Percentiles rank a stretch among this genome's conserved stretches.
phyloP scores from a whole-genome alignment of 2,113 vertebrate genomes.

The Parus major region DNA sequence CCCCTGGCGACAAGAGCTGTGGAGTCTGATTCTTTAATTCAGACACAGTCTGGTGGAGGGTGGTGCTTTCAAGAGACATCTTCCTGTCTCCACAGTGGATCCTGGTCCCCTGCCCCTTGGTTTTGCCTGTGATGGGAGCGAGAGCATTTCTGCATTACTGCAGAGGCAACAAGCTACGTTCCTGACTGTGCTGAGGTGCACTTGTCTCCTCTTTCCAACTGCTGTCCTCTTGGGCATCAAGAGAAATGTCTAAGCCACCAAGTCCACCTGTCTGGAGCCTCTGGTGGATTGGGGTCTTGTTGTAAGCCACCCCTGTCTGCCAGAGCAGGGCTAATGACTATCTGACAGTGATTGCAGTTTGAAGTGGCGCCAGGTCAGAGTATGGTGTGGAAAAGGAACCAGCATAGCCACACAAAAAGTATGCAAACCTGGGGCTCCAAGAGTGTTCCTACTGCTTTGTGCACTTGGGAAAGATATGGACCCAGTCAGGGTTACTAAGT shows the following conservation, averaged over 20 bases:
- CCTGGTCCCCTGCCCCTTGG: not conserved
- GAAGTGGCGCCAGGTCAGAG: not conserved
- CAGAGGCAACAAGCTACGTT: not conserved
- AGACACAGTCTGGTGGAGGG: not conserved
- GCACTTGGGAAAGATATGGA: not conserved
- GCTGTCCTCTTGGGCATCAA: not conserved
- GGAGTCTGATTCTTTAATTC: not conserved
- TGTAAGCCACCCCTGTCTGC: not conserved
- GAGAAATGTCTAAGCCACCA: not conserved
- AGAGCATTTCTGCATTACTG: not conserved
- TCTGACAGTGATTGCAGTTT: not conserved
- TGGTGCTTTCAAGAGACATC: not conserved
- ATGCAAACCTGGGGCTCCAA: not conserved
- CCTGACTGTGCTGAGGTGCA: not conserved
- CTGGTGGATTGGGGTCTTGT: not conserved
- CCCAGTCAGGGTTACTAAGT: not conserved
- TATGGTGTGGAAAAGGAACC: not conserved
- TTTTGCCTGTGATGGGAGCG: not conserved
- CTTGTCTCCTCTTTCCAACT: not conserved
- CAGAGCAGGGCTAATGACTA: not conserved
- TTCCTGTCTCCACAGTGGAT: not conserved
- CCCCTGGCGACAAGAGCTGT: not conserved
- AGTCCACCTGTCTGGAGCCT: not conserved
- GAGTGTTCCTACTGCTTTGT: not conserved
- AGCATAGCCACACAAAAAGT: fast-evolving